Evolutionary conservation across 2,797 vertebrate species (phyloP).

Genomic region (Petrocephalus schoutedeni): DNA sequence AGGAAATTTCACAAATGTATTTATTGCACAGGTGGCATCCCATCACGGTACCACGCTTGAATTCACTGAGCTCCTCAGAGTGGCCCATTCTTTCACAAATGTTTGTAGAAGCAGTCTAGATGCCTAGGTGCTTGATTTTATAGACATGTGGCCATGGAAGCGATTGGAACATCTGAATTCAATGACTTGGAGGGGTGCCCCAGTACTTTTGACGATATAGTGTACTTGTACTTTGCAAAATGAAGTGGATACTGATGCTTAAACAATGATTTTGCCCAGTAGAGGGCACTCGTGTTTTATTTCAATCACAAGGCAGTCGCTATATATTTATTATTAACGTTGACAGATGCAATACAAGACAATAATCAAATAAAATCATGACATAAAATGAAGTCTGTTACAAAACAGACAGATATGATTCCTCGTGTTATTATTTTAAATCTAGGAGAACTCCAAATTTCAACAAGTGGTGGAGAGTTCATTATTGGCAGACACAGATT

Average conservation of each 20-base stretch:
- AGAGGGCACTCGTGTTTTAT: slow-evolving; percentile 23
- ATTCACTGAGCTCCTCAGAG: too few relatives aligned
- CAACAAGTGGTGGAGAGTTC: slow-evolving; percentile 8
- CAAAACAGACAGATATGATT: not conserved
- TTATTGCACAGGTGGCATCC: too few relatives aligned
- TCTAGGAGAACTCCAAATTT: not conserved
- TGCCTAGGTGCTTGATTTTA: too few relatives aligned
- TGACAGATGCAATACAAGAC: not conserved
- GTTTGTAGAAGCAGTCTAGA: too few relatives aligned
- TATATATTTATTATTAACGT: not conserved
- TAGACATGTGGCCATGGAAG: too few relatives aligned
- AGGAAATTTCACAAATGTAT: too few relatives aligned
- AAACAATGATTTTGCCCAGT: not conserved
- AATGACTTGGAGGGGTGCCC: too few relatives aligned
- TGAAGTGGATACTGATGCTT: not conserved
- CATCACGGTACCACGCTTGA: too few relatives aligned
- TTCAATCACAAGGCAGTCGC: not conserved
- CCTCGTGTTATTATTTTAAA: not conserved
- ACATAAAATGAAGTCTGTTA: not conserved
- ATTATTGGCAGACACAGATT: not conserved
- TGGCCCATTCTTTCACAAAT: too few relatives aligned
- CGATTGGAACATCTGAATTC: too few relatives aligned
- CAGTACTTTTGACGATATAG: too few relatives aligned
- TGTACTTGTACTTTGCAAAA: not conserved
- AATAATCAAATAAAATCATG: not conserved